Evolutionary conservation across 2,797 vertebrate species (phyloP), one percentile per base, ranked within the genome.

Genomic region (Danio jaintianensis): DNA sequence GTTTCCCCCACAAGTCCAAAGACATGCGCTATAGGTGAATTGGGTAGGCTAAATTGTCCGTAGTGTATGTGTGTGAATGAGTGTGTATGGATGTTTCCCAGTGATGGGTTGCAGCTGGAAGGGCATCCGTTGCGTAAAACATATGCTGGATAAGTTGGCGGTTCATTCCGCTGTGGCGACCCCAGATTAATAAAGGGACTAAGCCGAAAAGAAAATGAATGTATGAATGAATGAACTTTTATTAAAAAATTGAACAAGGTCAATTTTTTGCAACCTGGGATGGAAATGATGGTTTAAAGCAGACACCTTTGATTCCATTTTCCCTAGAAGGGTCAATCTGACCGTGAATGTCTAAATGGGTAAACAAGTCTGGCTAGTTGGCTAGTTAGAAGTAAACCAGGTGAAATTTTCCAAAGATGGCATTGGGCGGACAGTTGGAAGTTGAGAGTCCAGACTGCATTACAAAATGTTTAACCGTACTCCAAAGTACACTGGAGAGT

Each of bases 361-460:
- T 56, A 62, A 29, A 72, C 64, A 63, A 75, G 59, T 59, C 84
- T 18, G 11, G 15, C 22, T 15, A 78, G 53, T 59, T 82, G n/a
- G 64, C 38, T 43, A 69, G 64, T 69, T 47, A 22, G 11, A 78
- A 47, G 20, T 77, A 22, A 53, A 29, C 75, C 50, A 58, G 10
- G 10, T 56, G 22, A 80, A 86, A 77, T 87, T 86, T 78, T 85
- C 85, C 76, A 85, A 91, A 92, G 92, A 92, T 92, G 90, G 91
- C 77, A 38, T 72, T 29, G 77, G 68, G 87, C 82, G 87, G 86
- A 85, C 89, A 91, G 88, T 85, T 86, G 90, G 38, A 61, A 16
- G 16, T 29, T 22, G 13, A 6, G 29, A 47, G 16, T 75, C 38
- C 9, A 43, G 48, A 45, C 63, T 43, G 61, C 36, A 36, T 55